phyloP scores from a whole-genome alignment of 2,797 vertebrate genomes.

The Muscicapa comitata region DNA sequence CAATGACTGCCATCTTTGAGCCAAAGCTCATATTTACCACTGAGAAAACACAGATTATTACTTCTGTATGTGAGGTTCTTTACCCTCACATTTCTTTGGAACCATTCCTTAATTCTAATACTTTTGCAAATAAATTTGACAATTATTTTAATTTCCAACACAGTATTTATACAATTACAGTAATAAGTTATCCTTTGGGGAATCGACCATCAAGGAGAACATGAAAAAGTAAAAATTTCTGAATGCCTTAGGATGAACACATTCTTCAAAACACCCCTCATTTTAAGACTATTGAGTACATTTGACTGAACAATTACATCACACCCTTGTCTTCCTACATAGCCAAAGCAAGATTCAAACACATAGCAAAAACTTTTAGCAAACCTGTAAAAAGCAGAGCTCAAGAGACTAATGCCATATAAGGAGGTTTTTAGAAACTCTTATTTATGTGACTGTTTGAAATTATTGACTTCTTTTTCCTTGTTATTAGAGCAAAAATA shows the following conservation, averaged over 20 bases:
- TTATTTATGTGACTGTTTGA: background rate
- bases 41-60: background rate
- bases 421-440: background rate
- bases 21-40: background rate
- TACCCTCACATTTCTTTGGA: background rate
- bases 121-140: background rate
- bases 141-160: background rate
- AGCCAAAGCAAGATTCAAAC: background rate
- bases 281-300: background rate
- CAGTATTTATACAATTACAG: background rate
- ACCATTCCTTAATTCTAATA: background rate
- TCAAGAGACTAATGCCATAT: background rate
- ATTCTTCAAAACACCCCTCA: background rate
- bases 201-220: background rate
- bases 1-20: background rate
- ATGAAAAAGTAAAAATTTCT: background rate
- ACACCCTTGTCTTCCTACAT: background rate
- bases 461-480: background rate
- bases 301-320: background rate
- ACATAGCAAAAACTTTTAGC: background rate
- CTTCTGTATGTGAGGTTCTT: background rate
- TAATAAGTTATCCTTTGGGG: background rate
- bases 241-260: background rate
- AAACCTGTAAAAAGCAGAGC: background rate
- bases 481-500: background rate